Evolutionary conservation across 2,113 vertebrate species (phyloP), one percentile per base, ranked within the genome.

Genomic region (Dunckerocampus dactyliophorus): DNA sequence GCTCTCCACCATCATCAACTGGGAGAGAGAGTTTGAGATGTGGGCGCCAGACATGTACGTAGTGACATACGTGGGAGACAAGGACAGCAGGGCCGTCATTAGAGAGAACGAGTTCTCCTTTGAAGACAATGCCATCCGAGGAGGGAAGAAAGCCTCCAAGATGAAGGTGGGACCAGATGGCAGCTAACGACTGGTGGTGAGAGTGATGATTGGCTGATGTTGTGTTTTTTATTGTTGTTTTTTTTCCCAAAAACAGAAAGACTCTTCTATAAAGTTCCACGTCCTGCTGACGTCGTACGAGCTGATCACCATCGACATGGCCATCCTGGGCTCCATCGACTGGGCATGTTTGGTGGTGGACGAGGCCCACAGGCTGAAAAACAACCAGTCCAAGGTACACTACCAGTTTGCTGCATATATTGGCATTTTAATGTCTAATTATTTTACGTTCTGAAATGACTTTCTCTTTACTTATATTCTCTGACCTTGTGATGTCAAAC

Each of bases 21-120:
- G 96, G 96, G 96, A 99, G 68, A 79, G 96, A 39, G 96, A 99
- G 88, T 97, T 99, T 86, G 96, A 99, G 85, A 95, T 98, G 94
- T 99, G 96, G 96, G 96, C 96, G 1, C 96, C 96, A 0, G 96
- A 95, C 70, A 96, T 99, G 93, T 99, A 98, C 6, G 96, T 99
- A 34, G 96, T 99, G 67, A 99, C 96, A 0, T 99, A 99, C 0
- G 92, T 98, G 0, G 96, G 96, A 0, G 96, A 99, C 83, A 98
- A 98, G 52, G 96, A 99, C 86, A 99, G 96, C 86, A 89, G 96
- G 53, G 95, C 95, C 6, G 95, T 99, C 75, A 97, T 98, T 87
- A 81, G 96, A 43, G 96, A 99, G 74, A 98, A 99, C 21, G 96
- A 99, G 80, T 99, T 99, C 87, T 95, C 95, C 42, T 99, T 98